These are phyloP conservation scores for Tachysurus vachellii DNA, from an alignment of 2,113 vertebrate species.

Conservation along the genomic window DNA sequence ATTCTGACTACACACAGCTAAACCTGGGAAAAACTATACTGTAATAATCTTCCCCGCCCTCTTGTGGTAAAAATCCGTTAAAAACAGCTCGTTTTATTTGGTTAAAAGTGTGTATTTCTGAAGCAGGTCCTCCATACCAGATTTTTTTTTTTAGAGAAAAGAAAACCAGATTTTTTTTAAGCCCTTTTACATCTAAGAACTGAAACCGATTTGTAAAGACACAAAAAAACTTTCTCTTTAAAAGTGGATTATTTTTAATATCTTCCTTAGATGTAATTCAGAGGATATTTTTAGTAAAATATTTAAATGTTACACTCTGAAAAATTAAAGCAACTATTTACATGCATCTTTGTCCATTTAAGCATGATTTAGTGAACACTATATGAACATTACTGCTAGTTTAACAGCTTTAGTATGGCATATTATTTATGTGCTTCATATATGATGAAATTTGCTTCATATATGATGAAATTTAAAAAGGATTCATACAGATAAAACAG, in stretches of 20 bases:
- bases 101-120: neutral
- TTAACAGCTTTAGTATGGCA: no score
- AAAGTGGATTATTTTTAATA: neutral
- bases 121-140: neutral
- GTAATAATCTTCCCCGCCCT: slow-evolving; percentile 15
- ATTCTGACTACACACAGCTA: neutral
- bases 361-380: neutral
- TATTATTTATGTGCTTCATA: no score
- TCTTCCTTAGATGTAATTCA: neutral
- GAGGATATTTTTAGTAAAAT: neutral
- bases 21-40: neutral
- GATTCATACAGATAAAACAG: neutral
- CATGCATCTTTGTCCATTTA: neutral
- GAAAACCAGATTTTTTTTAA: neutral
- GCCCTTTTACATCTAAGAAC: neutral
- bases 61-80: slow-evolving; percentile 34
- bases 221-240: neutral
- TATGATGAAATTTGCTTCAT: no score
- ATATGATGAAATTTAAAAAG: neutral
- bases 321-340: neutral
- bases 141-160: neutral
- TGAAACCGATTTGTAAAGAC: neutral
- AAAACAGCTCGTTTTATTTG: neutral
- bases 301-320: neutral
- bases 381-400: neutral